Evolutionary conservation across 1,140 invertebrate genomes (phyloP), one percentile per base, ranked within the genome.

Genomic region (Eueides isabella): DNA sequence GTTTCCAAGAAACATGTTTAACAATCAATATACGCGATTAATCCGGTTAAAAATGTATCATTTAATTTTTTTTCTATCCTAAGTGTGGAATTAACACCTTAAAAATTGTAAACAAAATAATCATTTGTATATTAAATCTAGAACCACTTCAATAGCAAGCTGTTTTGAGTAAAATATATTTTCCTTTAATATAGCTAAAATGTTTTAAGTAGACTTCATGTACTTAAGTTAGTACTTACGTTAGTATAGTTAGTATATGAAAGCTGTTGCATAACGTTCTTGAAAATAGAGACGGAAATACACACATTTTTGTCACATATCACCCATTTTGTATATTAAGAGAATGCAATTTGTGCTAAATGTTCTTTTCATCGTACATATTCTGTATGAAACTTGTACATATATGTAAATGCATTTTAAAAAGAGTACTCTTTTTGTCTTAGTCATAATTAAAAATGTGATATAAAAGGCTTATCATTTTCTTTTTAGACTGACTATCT

Each of bases 341-440:
- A 67, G n/a, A 67, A 67, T 67, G 66, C 66, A 67, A 67, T 26
- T 31, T 30, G 1, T 30, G 7, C 28, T 28, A 48, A 67, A 67
- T 30, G 41, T 67, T 41, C 41, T 19, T 63, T 62, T 55, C 26
- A 55, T 55, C 48, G 2, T 55, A 55, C 48, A 26, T 55, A 26
- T 55, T 26, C 23, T 48, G 44, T 29, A 30, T 48, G n/a, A 28
- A 41, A 67, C 28, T 67, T 44, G 7, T 28, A 41, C 44, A 67
- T 28, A 41, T 66, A 67, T 28, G 48, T 61, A 35, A 68, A 61
- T 23, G 48, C 44, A 69, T 61, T 68, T 61, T 2, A 35, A 35
- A 19, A 69, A 61, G 55, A 61, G 67, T 55, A 7, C 31, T 61
- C 48, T 55, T 55, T 55, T 55, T 23, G 19, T 26, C 48, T 55